phyloP scores from a whole-genome alignment of 1,140 invertebrate genomes.

The Drosophila lowei region DNA sequence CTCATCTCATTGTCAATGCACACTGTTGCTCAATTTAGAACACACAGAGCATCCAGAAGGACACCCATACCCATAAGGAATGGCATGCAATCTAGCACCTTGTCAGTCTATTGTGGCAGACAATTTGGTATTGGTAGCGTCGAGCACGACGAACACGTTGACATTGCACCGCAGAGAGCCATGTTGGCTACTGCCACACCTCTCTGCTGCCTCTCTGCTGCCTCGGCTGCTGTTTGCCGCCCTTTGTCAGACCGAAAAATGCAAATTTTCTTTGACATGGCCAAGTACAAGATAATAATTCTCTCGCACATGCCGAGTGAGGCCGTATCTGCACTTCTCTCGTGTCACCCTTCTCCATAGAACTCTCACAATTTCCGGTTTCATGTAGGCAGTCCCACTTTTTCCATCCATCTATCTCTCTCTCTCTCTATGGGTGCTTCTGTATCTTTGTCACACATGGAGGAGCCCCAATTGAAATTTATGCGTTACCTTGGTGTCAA shows the following conservation, averaged over 20 bases:
- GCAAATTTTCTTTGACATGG: conserved; percentile 69
- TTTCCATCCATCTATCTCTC: not conserved
- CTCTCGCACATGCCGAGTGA: conserved; percentile 35
- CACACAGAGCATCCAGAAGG: conserved; percentile 3
- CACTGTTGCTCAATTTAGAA: conserved; percentile 44
- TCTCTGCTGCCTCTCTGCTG: not conserved
- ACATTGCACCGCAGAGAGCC: conserved; percentile 40
- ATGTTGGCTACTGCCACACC: conserved; percentile 20
- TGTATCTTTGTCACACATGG: conserved; percentile 15
- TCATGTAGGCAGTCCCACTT: conserved; percentile 1
- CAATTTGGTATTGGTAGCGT: conserved; percentile 44
- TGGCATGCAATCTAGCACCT: conserved; percentile 40
- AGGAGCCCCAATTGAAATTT: conserved; percentile 17
- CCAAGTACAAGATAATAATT: conserved; percentile 69
- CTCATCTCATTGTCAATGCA: conserved; percentile 34
- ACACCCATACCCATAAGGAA: no score
- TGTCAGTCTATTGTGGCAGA: conserved; percentile 45
- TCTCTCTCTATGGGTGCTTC: not conserved
- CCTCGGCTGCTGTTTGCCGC: conserved; percentile 2
- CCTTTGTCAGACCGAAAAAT: conserved; percentile 56
- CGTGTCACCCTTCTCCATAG: not conserved
- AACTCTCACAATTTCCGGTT: conserved; percentile 50
- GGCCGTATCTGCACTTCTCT: no score
- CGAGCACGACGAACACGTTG: conserved; percentile 18
- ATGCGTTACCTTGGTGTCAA: conserved; percentile 50